Conservation (phyloP, 2,113 vertebrate genomes). For the Ophiodon elongatus region DNA sequence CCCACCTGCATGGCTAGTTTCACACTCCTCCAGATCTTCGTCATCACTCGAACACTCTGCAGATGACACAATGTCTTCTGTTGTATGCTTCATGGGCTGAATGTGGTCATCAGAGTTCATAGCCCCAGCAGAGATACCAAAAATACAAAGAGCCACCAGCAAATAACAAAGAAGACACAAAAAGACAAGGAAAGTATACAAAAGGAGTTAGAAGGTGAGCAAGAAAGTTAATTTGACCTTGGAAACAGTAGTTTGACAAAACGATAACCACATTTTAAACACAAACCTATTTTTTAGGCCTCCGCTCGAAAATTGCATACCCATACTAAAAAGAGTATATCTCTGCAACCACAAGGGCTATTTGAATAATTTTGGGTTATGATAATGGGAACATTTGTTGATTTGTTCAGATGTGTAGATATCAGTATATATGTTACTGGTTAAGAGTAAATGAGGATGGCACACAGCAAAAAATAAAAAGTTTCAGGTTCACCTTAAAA, state of each 20-base stretch:
- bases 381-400: too few relatives aligned
- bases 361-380: too few relatives aligned
- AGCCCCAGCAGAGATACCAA: slow-evolving; percentile 19
- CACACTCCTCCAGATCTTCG: slow-evolving; percentile 98
- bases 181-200: slow-evolving; percentile 8
- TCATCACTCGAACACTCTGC: slow-evolving; percentile 99
- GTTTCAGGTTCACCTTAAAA: too few relatives aligned
- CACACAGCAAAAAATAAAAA: too few relatives aligned
- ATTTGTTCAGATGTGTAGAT: too few relatives aligned
- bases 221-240: background rate
- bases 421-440: too few relatives aligned
- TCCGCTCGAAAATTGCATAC: too few relatives aligned
- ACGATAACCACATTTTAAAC: too few relatives aligned
- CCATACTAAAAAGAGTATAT: too few relatives aligned
- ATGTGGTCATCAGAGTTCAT: slow-evolving; percentile 21
- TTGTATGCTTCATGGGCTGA: slow-evolving; percentile 78
- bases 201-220: slow-evolving; percentile 2
- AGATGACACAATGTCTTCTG: slow-evolving; percentile 95
- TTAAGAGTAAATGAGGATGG: too few relatives aligned
- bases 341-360: too few relatives aligned
- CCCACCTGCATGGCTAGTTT: slow-evolving; percentile 96
- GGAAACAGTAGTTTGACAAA: slow-evolving; percentile 8
- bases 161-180: slow-evolving; percentile 21
- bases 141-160: slow-evolving; percentile 18
- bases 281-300: too few relatives aligned